phyloP scores from a whole-genome alignment of 2,113 vertebrate genomes.

The Apaloderma vittatum region DNA sequence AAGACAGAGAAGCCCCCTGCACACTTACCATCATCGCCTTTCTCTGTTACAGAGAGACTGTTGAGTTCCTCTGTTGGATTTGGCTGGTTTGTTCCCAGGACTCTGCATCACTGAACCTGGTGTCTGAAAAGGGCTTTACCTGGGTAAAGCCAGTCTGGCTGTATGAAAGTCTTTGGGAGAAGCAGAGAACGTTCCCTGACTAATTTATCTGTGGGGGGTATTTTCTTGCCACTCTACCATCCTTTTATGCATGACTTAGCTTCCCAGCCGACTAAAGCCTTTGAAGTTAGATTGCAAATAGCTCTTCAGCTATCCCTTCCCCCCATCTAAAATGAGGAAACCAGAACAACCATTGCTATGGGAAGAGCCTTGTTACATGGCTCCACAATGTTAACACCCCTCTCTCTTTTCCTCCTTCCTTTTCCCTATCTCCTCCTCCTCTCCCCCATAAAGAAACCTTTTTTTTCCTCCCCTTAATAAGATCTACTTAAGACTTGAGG shows the following conservation, averaged over 20 bases:
- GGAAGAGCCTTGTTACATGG: constrained; percentile 18
- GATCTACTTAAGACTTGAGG: constrained; percentile 54
- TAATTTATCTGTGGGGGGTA: constrained; percentile 67
- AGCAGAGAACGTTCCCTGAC: constrained; percentile 57
- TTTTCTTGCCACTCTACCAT: constrained; percentile 68
- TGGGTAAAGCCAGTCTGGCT: constrained; percentile 34
- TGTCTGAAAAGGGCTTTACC: constrained; percentile 57
- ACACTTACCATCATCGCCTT: not conserved
- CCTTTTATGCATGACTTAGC: constrained; percentile 74
- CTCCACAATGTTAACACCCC: constrained; percentile 3
- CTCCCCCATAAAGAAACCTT: not conserved
- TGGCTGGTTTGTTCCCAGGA: constrained; percentile 23
- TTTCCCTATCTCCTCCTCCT: not conserved
- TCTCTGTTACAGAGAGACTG: not conserved
- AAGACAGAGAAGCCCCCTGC: not conserved
- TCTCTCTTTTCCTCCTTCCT: constrained; percentile 7
- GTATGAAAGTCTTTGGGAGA: constrained; percentile 28
- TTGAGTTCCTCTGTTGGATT: constrained; percentile 22
- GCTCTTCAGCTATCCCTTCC: constrained; percentile 33
- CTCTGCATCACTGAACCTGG: constrained; percentile 29
- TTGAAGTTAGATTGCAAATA: constrained; percentile 68
- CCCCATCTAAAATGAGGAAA: constrained; percentile 30
- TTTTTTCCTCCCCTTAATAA: not conserved
- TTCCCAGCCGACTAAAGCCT: constrained; percentile 57
- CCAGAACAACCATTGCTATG: constrained; percentile 23